A percentile compares a stretch with the other conserved stretches of the same genome.
phyloP scores from a whole-genome alignment of 2,888 invertebrate species.

The Lomographa bimaculata region DNA sequence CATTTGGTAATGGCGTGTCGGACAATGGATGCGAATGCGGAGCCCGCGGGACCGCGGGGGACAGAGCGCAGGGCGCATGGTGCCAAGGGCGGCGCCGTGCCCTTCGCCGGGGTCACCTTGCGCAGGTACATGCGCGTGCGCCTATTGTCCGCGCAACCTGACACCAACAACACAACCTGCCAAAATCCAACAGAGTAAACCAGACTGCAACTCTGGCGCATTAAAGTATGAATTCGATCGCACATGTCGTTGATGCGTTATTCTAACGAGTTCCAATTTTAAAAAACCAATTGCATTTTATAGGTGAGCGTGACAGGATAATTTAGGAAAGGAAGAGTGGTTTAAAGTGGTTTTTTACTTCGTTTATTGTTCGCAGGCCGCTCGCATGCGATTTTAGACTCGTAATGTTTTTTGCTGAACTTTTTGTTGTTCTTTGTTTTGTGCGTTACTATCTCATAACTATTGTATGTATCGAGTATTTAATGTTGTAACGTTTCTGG shows the following conservation, averaged over 20 bases:
- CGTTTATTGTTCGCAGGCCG: conserved; percentile 39
- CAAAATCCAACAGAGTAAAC: conserved; percentile 9
- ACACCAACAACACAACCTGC: conserved; percentile 55
- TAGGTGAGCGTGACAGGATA: conserved; percentile 82
- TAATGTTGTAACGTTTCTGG: conserved; percentile 62
- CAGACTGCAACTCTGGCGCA: conserved; percentile 25
- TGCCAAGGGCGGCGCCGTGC: conserved; percentile 72
- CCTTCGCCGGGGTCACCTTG: conserved; percentile 80
- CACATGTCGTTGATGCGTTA: conserved; percentile 40
- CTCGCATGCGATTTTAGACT: conserved; percentile 55
- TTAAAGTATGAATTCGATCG: too few species aligned
- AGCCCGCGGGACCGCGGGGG: conserved; percentile 44
- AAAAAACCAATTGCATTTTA: conserved; percentile 81
- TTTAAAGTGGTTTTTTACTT: conserved; percentile 50
- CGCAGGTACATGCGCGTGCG: conserved; percentile 75
- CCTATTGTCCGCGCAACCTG: conserved; percentile 77
- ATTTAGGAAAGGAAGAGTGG: conserved; percentile 76
- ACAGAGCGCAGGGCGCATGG: conserved; percentile 49
- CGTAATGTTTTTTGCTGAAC: conserved; percentile 54
- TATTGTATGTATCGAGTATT: conserved; percentile 57
- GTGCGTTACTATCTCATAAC: conserved; percentile 50
- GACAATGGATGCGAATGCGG: conserved; percentile 65
- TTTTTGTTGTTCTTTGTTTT: conserved; percentile 63
- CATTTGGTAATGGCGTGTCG: conserved; percentile 74
- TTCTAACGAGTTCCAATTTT: conserved; percentile 74